Evolutionary conservation across 2,888 invertebrate species (phyloP).

Genomic region (Phoronis australis): DNA sequence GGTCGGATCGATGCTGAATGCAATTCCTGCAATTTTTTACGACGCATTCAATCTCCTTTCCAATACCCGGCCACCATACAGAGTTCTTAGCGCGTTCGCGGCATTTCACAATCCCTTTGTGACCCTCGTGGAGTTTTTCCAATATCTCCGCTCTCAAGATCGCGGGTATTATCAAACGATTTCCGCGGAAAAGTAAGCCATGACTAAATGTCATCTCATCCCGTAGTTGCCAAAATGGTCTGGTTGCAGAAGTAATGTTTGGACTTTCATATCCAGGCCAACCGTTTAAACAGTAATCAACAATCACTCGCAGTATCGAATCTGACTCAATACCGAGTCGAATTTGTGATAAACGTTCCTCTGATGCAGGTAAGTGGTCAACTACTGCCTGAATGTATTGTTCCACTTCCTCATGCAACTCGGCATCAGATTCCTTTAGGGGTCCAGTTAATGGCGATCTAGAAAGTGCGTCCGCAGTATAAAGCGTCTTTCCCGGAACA

Average conservation of each 20-base stretch:
- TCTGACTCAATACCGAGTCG: too few relatives aligned
- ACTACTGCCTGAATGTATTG: slow-evolving; percentile 10
- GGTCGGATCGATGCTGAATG: not conserved
- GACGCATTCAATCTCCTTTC: not conserved
- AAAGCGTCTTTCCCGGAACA: slow-evolving; percentile 34
- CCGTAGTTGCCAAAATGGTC: slow-evolving; percentile 2
- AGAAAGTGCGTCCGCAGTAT: slow-evolving; percentile 33
- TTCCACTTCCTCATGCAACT: slow-evolving; percentile 8
- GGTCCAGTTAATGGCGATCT: slow-evolving; percentile 8
- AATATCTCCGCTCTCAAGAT: not conserved
- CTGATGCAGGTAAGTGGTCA: slow-evolving; percentile 11
- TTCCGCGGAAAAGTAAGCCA: too few relatives aligned
- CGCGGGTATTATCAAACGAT: too few relatives aligned
- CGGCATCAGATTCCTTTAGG: not conserved
- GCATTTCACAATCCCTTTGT: slow-evolving; percentile 7
- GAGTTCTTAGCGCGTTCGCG: too few relatives aligned
- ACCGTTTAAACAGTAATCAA: too few relatives aligned
- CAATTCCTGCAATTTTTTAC: slow-evolving; percentile 3
- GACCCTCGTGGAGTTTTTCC: slow-evolving; percentile 4
- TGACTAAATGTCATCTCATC: not conserved
- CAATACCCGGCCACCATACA: slow-evolving; percentile 10
- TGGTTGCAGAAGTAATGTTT: not conserved
- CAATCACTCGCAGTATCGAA: slow-evolving; percentile 2
- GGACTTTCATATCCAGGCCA: not conserved
- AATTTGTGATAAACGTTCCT: slow-evolving; percentile 12